A percentile compares a stretch with the other conserved stretches of the same genome.
Conservation (phyloP, 2,797 vertebrate genomes). For the Hirundo rustica region DNA sequence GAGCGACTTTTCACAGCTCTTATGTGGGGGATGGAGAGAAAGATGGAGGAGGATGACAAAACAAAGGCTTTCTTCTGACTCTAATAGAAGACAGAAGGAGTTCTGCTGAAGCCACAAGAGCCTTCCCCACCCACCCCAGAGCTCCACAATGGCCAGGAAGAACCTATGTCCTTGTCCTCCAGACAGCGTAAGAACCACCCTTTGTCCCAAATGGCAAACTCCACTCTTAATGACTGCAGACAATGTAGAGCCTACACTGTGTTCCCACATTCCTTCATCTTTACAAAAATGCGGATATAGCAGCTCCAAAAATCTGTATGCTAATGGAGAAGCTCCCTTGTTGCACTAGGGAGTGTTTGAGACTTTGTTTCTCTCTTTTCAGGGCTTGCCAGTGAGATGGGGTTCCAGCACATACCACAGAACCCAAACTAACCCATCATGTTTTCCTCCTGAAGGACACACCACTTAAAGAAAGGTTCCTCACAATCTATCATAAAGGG, state of each 20-base stretch:
- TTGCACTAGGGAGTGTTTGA: background rate
- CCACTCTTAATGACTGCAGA: accelerated
- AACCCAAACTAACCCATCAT: background rate
- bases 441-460: background rate
- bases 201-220: background rate
- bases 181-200: background rate
- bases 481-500: background rate
- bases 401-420: background rate
- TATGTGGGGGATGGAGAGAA: background rate
- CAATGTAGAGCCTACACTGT: background rate
- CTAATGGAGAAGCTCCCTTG: background rate
- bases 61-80: background rate
- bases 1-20: background rate
- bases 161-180: background rate
- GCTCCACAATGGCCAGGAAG: background rate
- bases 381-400: background rate
- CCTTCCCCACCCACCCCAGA: background rate
- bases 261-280: background rate
- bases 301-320: background rate
- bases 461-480: background rate
- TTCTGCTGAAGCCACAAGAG: accelerated
- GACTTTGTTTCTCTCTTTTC: background rate
- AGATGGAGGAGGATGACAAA: background rate
- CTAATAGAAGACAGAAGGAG: background rate
- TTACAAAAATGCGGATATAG: accelerated